These are phyloP conservation scores for Conus ventricosus DNA, from an alignment of 1,140 invertebrate species.

Conservation along the genomic window DNA sequence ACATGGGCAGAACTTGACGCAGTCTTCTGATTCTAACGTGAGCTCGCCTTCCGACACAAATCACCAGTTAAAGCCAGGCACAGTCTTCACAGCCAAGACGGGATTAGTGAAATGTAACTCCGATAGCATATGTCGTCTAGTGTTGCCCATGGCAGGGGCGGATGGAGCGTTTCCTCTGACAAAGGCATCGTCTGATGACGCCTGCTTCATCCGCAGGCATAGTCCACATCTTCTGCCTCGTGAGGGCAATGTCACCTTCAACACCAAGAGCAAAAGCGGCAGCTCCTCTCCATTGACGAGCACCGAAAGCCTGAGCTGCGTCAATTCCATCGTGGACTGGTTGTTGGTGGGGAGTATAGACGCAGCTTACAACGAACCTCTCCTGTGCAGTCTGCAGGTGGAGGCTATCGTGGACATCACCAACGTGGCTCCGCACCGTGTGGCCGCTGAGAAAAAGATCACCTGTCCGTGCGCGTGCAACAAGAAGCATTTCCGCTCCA, in stretches of 20 bases:
- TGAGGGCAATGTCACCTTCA: background rate
- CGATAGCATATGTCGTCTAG: conserved; percentile 29
- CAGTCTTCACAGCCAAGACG: background rate
- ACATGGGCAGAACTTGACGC: background rate
- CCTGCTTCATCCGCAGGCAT: conserved; percentile 17
- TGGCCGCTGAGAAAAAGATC: conserved; percentile 57
- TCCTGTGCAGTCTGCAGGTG: conserved; percentile 65
- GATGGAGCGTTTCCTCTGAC: background rate
- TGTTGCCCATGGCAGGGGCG: background rate
- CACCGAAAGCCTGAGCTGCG: conserved; percentile 36
- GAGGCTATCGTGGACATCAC: conserved; percentile 67
- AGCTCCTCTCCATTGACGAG: background rate
- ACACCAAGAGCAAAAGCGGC: background rate
- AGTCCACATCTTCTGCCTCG: conserved; percentile 3
- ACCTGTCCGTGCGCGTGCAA: conserved; percentile 66
- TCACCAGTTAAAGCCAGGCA: background rate
- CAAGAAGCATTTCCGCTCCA: conserved; percentile 64
- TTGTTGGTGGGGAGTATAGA: conserved; percentile 66
- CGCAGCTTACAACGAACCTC: conserved; percentile 63
- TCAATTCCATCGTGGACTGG: conserved; percentile 62
- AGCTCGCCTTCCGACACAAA: background rate
- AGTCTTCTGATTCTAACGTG: background rate
- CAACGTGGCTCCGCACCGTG: conserved; percentile 54
- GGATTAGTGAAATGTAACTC: conserved; percentile 43
- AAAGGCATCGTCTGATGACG: conserved; percentile 41